phyloP scores from a whole-genome alignment of 2,113 vertebrate genomes.

The Anguilla japonica region DNA sequence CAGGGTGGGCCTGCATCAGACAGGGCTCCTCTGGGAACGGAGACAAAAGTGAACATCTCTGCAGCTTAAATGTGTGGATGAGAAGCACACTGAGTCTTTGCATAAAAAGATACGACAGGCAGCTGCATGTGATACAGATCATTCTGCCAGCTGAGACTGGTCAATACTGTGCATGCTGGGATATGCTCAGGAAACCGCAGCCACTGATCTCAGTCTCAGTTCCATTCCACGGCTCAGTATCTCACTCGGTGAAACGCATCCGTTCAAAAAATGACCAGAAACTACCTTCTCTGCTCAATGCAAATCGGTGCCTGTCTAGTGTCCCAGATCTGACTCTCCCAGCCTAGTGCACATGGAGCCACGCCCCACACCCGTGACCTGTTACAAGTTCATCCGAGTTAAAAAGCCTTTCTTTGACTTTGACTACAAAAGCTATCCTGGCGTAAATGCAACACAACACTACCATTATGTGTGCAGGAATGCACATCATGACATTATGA shows the following conservation, averaged over 20 bases:
- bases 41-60: not conserved
- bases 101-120: not conserved
- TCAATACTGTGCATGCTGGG: not conserved
- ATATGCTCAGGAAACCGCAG: not conserved
- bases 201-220: not conserved
- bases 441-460: not conserved
- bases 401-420: not conserved
- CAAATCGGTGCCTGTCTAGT: not conserved
- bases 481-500: not conserved
- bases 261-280: not conserved
- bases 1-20: too few species aligned
- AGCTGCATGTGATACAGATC: not conserved
- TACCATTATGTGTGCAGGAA: not conserved
- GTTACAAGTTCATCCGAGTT: not conserved
- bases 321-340: not conserved
- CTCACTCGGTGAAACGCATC: not conserved
- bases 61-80: not conserved
- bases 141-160: not conserved
- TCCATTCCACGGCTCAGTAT: too few species aligned
- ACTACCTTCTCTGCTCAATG: not conserved
- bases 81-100: not conserved
- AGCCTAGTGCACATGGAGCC: not conserved
- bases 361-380: not conserved
- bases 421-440: not conserved
- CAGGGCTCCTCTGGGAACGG: not conserved